A percentile compares a stretch with the other conserved stretches of the same genome.
These are phyloP conservation scores for Plotosus lineatus DNA, from an alignment of 2,113 vertebrate species.

Conservation along the genomic window DNA sequence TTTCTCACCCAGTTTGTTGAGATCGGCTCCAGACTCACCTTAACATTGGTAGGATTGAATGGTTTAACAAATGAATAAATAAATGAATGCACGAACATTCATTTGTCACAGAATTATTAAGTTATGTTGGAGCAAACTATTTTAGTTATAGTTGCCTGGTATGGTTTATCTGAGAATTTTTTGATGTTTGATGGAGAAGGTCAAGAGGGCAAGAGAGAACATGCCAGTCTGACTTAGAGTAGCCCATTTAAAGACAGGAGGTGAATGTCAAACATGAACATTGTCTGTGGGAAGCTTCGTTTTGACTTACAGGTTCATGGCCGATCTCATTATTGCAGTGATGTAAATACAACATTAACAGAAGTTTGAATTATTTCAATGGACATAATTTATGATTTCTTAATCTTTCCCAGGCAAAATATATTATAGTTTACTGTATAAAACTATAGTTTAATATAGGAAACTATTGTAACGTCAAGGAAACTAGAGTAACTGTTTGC, in stretches of 20 bases:
- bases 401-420: too few species aligned
- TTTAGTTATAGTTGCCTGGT: background rate
- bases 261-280: constrained; percentile 34
- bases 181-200: background rate
- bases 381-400: background rate
- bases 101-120: background rate
- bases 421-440: too few species aligned
- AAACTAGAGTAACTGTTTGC: too few species aligned
- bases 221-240: constrained; percentile 41
- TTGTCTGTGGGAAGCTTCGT: constrained; percentile 14
- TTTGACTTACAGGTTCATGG: constrained; percentile 26
- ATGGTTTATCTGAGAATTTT: background rate
- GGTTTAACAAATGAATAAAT: too few species aligned
- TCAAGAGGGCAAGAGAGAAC: constrained; percentile 1
- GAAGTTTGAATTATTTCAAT: background rate
- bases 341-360: constrained; percentile 10
- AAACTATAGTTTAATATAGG: too few species aligned
- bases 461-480: too few species aligned
- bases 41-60: too few species aligned
- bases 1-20: too few species aligned
- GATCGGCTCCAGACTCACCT: too few species aligned
- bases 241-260: constrained; percentile 41
- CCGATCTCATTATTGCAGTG: constrained; percentile 12
- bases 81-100: too few species aligned
- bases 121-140: background rate